These are phyloP conservation scores for Astyanax mexicanus DNA, from an alignment of 2,797 vertebrate genomes.

Conservation along the genomic window DNA sequence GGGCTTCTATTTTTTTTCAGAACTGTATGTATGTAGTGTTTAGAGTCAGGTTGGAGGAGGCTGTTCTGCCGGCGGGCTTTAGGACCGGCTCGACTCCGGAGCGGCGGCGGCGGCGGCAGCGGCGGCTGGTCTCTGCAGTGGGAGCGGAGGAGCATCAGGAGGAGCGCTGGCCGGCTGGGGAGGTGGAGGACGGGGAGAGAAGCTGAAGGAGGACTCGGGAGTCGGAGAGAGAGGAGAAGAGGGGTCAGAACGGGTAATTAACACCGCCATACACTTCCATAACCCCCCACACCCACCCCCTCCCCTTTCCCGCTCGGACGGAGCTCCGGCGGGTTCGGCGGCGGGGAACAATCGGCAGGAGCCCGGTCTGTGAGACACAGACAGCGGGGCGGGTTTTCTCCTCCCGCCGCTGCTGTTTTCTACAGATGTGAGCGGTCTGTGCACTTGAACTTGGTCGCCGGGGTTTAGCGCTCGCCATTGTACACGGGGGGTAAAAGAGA, in stretches of 20 bases:
- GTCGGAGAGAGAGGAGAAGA: conserved; percentile 76
- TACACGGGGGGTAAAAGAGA: conserved; percentile 38
- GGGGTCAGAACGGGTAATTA: conserved; percentile 84
- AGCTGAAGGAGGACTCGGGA: conserved; percentile 88
- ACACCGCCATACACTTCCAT: conserved; percentile 68
- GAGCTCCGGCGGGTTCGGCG: conserved; percentile 48
- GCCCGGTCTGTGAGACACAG: conserved; percentile 19
- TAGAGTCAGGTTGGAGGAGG: too few relatives aligned
- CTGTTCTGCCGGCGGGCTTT: conserved; percentile 50
- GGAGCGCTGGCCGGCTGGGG: conserved; percentile 84
- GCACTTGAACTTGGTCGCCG: conserved; percentile 73
- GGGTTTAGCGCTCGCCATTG: conserved; percentile 32
- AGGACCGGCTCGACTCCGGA: conserved; percentile 72
- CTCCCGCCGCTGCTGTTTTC: conserved; percentile 37
- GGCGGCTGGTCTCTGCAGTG: conserved; percentile 75
- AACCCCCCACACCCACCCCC: conserved; percentile 40
- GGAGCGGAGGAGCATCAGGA: conserved; percentile 82
- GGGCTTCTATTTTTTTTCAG: too few relatives aligned
- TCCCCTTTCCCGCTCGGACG: conserved; percentile 52
- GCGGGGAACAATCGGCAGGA: background rate
- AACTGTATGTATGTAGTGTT: too few relatives aligned
- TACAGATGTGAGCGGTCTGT: conserved; percentile 74
- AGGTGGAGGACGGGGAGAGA: conserved; percentile 87
- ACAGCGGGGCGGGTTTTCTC: conserved; percentile 45
- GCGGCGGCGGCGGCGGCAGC: conserved; percentile 49